These are phyloP conservation scores for Leptinotarsa peninsularis DNA, from an alignment of 2,888 invertebrate species.

Conservation along the genomic window DNA sequence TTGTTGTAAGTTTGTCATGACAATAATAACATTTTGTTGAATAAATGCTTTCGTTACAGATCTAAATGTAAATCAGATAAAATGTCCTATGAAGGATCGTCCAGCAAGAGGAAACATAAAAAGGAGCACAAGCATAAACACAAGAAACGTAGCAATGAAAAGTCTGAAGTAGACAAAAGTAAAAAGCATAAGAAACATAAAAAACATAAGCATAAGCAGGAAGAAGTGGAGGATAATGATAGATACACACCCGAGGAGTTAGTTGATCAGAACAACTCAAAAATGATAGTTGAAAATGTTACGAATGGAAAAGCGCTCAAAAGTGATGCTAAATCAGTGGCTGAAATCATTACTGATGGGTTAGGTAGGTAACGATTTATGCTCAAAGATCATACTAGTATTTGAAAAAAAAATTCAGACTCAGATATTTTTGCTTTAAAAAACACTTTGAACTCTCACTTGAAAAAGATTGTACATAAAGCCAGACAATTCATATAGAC, in stretches of 20 bases:
- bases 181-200: slow-evolving; percentile 78
- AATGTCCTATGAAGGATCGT: slow-evolving; percentile 30
- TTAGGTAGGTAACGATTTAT: not conserved
- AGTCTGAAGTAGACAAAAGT: slow-evolving; percentile 69
- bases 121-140: slow-evolving; percentile 72
- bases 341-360: slow-evolving; percentile 67
- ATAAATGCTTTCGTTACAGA: slow-evolving; percentile 19
- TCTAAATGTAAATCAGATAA: slow-evolving; percentile 28
- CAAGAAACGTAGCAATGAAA: slow-evolving; percentile 67
- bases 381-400: too few species aligned
- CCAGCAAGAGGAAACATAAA: slow-evolving; percentile 75
- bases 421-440: too few species aligned
- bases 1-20: slow-evolving; percentile 13
- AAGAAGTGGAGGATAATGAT: slow-evolving; percentile 58
- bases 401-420: too few species aligned
- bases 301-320: slow-evolving; percentile 50
- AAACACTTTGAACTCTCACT: too few species aligned
- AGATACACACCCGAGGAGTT: slow-evolving; percentile 62
- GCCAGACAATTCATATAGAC: too few species aligned
- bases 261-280: not conserved
- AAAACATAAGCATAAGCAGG: slow-evolving; percentile 70
- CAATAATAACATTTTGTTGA: not conserved
- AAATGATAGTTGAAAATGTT: slow-evolving; percentile 10
- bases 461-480: too few species aligned
- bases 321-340: slow-evolving; percentile 68